Evolutionary conservation across 2,888 invertebrate genomes (phyloP), one percentile per base, ranked within the genome.

Genomic region (Notodonta dromedarius): DNA sequence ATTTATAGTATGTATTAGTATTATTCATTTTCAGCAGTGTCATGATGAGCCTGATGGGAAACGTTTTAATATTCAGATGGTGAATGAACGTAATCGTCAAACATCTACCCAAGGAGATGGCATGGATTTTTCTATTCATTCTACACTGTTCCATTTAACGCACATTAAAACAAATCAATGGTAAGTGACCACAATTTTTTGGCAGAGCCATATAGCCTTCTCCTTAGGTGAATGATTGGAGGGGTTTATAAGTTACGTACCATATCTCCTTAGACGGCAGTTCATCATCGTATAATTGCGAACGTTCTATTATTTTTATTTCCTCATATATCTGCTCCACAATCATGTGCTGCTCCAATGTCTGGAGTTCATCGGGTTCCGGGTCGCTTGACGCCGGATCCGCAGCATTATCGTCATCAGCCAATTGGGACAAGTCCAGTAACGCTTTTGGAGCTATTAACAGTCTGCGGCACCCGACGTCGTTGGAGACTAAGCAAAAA

Each of bases 401-500:
- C 35, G 52, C 6, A 4, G 39, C 39, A 14, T 54, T 39, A 5
- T 54, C n/a, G 7, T 54, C 54, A 1, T 54, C 39, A 39, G 13
- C n/a, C 52, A 52, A 35, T 52, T 35, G 52, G 8, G 51, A 35
- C n/a, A 39, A 39, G 7, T 54, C 39, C 13, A 54, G 39, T 35
- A 54, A 5, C 6, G 13, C n/a, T 7, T 5, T n/a, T 7, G 59
- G 50, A 12, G 59, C 35, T 9, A 24, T 11, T 11, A 55, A n/a
- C 9, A 56, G 54, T 54, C 67, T 76, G 7, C 53, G 35, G 48
- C 58, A 65, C 5, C 57, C 67, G 7, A 6, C 1, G 11, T 63
- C 66, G 48, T 63, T 70, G 5, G 69, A 64, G 44, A 70, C 74
- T 74, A 62, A 42, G 68, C 61, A 56, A 57, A 46, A 56, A 55